A percentile compares a stretch with the other conserved stretches of the same genome.
Conservation (phyloP, 2,113 vertebrate genomes). For the Pomatorhinus ruficollis region DNA sequence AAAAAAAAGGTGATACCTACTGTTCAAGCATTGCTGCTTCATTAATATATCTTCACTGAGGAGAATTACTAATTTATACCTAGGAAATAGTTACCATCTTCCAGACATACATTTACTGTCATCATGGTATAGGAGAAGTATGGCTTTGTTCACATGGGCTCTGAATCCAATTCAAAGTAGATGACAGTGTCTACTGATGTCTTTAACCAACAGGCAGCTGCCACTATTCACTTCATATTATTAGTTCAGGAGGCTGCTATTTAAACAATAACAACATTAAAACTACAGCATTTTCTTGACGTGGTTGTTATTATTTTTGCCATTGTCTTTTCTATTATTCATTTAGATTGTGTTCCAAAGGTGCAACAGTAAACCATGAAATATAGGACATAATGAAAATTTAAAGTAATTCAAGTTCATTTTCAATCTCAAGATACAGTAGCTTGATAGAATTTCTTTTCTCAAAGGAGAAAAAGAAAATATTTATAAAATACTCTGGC, state of each 20-base stretch:
- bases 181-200: background rate
- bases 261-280: background rate
- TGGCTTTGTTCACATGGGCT: background rate
- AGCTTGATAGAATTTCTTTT: background rate
- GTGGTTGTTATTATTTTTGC: background rate
- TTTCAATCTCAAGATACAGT: background rate
- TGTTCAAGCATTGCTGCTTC: background rate
- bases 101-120: background rate
- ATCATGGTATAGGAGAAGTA: background rate
- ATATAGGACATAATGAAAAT: background rate
- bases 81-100: background rate
- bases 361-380: background rate
- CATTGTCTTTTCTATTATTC: background rate
- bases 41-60: background rate
- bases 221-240: background rate
- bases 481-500: rapidly evolving
- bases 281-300: background rate
- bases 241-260: background rate
- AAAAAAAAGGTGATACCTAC: background rate
- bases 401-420: background rate
- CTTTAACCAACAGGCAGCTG: background rate
- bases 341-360: background rate
- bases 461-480: background rate
- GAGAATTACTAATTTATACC: slow-evolving; percentile 32
- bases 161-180: background rate